Conservation (phyloP, 2,888 invertebrate genomes). For the Pelosia muscerda region DNA sequence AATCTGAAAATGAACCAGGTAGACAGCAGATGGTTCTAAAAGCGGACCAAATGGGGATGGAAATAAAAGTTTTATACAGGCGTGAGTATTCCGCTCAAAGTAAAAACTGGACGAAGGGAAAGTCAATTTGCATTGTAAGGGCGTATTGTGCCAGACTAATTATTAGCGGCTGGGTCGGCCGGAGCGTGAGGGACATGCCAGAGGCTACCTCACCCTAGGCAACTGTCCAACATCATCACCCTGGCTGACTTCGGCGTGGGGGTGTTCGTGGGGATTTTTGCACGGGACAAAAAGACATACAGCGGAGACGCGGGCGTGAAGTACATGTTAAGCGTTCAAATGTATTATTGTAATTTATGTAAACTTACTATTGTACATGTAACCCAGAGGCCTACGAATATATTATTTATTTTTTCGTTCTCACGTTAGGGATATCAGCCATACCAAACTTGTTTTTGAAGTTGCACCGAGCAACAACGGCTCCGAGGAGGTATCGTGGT, state of each 20-base stretch:
- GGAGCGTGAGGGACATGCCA: too few species aligned
- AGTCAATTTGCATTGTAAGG: not conserved
- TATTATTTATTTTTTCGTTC: not conserved
- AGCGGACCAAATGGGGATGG: too few species aligned
- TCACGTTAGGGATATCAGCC: not conserved
- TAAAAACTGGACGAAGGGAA: not conserved
- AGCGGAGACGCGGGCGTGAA: not conserved
- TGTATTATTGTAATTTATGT: constrained; percentile 3
- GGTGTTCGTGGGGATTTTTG: too few species aligned
- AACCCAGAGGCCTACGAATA: constrained; percentile 2
- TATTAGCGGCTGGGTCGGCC: not conserved
- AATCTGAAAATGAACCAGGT: too few species aligned
- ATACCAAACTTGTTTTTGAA: not conserved
- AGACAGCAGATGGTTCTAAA: too few species aligned
- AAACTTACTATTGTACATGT: constrained; percentile 8
- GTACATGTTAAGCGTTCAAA: not conserved
- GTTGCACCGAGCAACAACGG: not conserved
- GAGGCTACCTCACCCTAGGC: too few species aligned
- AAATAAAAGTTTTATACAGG: too few species aligned
- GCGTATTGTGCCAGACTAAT: not conserved
- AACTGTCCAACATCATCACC: too few species aligned
- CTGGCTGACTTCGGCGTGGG: too few species aligned
- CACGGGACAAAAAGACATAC: too few species aligned
- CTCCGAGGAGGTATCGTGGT: not conserved
- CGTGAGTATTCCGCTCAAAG: too few species aligned